Evolutionary conservation across 2,888 invertebrate genomes (phyloP).

Genomic region (Dicranocentrus wangi): DNA sequence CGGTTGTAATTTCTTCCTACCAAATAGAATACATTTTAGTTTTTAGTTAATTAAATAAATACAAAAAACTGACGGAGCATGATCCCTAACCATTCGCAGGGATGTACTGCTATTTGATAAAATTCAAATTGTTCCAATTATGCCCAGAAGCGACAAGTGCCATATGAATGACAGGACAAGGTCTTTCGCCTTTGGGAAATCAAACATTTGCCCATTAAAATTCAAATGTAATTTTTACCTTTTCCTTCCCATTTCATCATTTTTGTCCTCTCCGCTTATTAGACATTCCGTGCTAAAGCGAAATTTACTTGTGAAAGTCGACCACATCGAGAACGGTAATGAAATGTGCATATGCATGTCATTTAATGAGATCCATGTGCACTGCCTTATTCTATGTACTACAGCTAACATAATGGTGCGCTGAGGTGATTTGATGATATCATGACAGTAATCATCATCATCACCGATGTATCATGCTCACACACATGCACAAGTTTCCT

Average conservation of each 20-base stretch:
- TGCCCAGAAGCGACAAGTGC: constrained; percentile 4
- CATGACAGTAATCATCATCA: constrained; percentile 1
- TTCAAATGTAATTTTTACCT: not conserved
- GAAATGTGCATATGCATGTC: not conserved
- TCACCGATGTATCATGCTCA: not conserved
- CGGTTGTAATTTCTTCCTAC: too few relatives aligned
- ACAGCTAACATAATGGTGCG: not conserved
- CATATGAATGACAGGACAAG: constrained; percentile 16
- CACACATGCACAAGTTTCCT: constrained; percentile 19
- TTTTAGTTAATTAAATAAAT: too few relatives aligned
- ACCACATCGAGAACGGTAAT: not conserved
- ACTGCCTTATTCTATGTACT: not conserved
- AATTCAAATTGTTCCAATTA: constrained; percentile 1
- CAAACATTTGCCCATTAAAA: constrained; percentile 12
- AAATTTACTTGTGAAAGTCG: constrained; percentile 10
- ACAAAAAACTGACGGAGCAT: too few relatives aligned
- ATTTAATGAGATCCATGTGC: not conserved
- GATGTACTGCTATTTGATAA: too few relatives aligned
- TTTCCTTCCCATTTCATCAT: not conserved
- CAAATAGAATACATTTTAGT: too few relatives aligned
- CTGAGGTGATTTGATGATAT: not conserved
- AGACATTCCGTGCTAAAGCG: constrained; percentile 20
- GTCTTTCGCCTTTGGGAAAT: constrained; percentile 16
- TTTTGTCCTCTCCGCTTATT: too few relatives aligned
- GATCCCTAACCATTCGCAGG: too few relatives aligned